Evolutionary conservation across 2,888 invertebrate species (phyloP).

Genomic region (Diaphora mendica): DNA sequence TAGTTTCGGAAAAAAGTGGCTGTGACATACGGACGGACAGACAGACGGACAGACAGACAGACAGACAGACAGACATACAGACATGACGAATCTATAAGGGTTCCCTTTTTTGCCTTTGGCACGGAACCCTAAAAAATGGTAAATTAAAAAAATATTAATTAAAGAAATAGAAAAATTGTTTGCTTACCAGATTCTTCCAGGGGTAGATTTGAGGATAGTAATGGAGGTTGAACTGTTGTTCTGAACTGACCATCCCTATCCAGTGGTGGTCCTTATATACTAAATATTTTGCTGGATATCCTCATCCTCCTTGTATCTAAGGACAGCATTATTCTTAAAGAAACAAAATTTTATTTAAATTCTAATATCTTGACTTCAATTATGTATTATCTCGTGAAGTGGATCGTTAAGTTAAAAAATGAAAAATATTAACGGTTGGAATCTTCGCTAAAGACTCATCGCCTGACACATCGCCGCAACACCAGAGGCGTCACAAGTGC

Average conservation of each 20-base stretch:
- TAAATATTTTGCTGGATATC: slow-evolving; percentile 37
- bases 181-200: slow-evolving; percentile 46
- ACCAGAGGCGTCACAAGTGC: too few relatives aligned
- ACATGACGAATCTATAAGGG: too few relatives aligned
- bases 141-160: not conserved
- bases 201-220: slow-evolving; percentile 48
- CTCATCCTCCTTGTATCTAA: slow-evolving; percentile 20
- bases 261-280: slow-evolving; percentile 70
- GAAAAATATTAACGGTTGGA: too few relatives aligned
- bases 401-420: not conserved
- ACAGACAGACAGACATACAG: too few relatives aligned
- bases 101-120: too few relatives aligned
- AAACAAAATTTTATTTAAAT: slow-evolving; percentile 26
- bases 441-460: too few relatives aligned
- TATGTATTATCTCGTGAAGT: not conserved
- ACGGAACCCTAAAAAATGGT: too few relatives aligned
- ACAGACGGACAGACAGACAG: too few relatives aligned
- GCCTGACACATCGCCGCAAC: too few relatives aligned
- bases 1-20: too few relatives aligned
- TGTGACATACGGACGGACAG: too few relatives aligned
- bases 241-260: slow-evolving; percentile 69
- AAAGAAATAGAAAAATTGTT: not conserved
- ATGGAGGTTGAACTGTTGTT: slow-evolving; percentile 56
- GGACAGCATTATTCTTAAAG: slow-evolving; percentile 28
- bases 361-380: not conserved